Percentiles rank a stretch among this genome's conserved stretches.
Evolutionary conservation across 2,113 vertebrate genomes (phyloP).

Genomic region (Orientallactaga bullata): DNA sequence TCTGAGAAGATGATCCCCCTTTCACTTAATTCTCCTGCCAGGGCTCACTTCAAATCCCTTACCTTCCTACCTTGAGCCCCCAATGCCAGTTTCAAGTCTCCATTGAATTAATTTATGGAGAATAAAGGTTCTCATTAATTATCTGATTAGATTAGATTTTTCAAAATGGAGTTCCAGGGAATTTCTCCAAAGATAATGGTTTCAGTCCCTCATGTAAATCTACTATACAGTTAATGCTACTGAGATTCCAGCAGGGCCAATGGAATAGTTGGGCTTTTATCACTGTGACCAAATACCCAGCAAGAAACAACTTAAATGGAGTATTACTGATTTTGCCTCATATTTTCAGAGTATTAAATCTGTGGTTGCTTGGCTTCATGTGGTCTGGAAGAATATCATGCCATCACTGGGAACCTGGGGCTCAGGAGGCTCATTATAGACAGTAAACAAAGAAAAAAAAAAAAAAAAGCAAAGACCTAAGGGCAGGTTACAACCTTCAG

Average conservation of each 20-base stretch:
- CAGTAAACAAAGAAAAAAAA: not conserved
- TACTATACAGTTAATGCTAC: not conserved
- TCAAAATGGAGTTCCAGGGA: slow-evolving; percentile 34
- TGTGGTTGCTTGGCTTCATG: not conserved
- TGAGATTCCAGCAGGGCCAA: not conserved
- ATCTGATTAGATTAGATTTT: slow-evolving; percentile 53
- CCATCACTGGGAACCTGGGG: too few species aligned
- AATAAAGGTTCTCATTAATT: slow-evolving; percentile 40
- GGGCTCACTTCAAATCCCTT: not conserved
- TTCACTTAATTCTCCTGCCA: not conserved
- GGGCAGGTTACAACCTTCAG: not conserved
- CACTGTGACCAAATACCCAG: too few species aligned
- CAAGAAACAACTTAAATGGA: not conserved
- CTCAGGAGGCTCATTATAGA: not conserved
- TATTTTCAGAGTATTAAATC: not conserved
- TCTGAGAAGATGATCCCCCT: not conserved
- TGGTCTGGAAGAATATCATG: not conserved
- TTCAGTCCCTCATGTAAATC: not conserved
- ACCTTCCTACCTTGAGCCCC: not conserved
- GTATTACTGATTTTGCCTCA: too few species aligned
- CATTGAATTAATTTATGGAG: slow-evolving; percentile 20
- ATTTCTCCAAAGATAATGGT: not conserved
- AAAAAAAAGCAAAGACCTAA: not conserved
- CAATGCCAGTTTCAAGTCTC: not conserved
- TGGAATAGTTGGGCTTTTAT: too few species aligned